phyloP scores from a whole-genome alignment of 2,888 invertebrate species.

The Neoitamus cyanurus region DNA sequence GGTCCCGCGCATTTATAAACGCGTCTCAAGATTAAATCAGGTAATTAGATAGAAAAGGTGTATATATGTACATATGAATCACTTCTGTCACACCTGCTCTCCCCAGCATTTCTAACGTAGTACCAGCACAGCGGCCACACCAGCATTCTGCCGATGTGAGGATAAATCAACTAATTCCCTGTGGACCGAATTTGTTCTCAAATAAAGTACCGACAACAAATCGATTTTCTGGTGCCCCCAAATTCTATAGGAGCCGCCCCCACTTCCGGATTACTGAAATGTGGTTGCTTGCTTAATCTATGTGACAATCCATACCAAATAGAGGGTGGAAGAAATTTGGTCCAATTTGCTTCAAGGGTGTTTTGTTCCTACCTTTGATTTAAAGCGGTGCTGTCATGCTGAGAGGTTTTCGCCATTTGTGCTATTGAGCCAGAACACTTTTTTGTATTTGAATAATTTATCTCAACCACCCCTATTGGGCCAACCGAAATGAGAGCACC shows the following conservation, averaged over 20 bases:
- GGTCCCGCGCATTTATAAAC: background rate
- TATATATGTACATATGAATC: background rate
- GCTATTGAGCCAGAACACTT: background rate
- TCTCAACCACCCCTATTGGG: background rate
- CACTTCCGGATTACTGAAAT: conserved; percentile 8
- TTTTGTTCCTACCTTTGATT: background rate
- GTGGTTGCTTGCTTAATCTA: conserved; percentile 13
- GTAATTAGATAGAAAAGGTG: conserved; percentile 6
- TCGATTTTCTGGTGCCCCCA: conserved; percentile 18
- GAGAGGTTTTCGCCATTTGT: background rate
- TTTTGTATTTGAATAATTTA: background rate
- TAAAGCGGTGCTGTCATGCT: background rate
- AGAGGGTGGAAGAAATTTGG: background rate
- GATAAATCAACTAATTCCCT: conserved; percentile 49
- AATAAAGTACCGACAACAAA: conserved; percentile 38
- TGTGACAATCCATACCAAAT: conserved; percentile 9
- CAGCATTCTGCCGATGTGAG: conserved; percentile 13
- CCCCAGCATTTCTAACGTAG: background rate
- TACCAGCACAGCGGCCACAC: background rate
- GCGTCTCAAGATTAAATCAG: background rate
- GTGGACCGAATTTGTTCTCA: conserved; percentile 44
- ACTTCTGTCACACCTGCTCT: background rate
- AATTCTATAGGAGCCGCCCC: conserved; percentile 4
- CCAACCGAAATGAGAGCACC: background rate
- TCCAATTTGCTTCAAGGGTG: background rate